A percentile compares a stretch with the other conserved stretches of the same genome.
phyloP scores from a whole-genome alignment of 2,113 vertebrate genomes.

The Isurus oxyrinchus region DNA sequence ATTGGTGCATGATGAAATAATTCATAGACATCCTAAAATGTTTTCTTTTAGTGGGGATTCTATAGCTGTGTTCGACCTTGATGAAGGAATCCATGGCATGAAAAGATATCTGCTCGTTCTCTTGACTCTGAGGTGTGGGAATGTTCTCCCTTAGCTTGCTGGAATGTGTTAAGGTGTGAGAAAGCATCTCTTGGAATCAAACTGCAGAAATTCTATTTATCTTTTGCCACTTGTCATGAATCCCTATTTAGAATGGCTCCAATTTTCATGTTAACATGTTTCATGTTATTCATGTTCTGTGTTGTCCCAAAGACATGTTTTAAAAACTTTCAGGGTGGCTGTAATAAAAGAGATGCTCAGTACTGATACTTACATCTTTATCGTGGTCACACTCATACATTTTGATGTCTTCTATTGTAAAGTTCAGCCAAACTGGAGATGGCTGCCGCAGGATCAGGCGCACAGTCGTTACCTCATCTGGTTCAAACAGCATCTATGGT shows the following conservation, averaged over 20 bases:
- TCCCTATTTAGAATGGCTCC: neutral
- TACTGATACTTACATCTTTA: conserved; percentile 56
- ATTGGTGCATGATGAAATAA: neutral
- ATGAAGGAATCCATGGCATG: neutral
- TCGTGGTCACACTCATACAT: conserved; percentile 57
- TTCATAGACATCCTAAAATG: neutral
- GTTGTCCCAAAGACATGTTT: neutral
- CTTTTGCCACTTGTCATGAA: neutral
- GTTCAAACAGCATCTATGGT: conserved; percentile 72
- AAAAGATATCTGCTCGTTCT: neutral
- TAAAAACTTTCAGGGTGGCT: neutral
- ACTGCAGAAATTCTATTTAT: neutral
- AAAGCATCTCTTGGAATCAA: neutral
- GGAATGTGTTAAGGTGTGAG: neutral
- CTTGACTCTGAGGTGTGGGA: neutral
- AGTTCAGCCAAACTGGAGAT: conserved; percentile 77
- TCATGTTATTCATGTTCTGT: neutral
- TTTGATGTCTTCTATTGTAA: conserved; percentile 74
- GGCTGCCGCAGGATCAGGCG: conserved; percentile 84
- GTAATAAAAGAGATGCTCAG: neutral
- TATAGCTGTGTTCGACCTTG: neutral
- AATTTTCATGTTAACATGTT: neutral
- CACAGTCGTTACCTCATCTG: conserved; percentile 65
- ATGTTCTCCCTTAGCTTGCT: neutral
- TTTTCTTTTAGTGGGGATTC: neutral